Evolutionary conservation across 2,888 invertebrate genomes (phyloP).

Genomic region (Drosophila limbata): DNA sequence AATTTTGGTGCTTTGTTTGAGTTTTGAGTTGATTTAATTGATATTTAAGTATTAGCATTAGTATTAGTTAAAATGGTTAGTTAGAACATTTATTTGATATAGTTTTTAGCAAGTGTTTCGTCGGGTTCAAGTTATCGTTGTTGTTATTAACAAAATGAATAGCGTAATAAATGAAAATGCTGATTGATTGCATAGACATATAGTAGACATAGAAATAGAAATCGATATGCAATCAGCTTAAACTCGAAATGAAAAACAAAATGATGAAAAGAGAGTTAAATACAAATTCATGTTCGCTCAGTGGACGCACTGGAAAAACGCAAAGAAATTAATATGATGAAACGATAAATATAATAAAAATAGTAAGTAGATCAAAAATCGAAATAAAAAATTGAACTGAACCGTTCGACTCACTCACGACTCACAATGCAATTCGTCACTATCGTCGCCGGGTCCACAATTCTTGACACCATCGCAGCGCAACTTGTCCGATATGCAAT

Average conservation of each 20-base stretch:
- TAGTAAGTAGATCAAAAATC: conserved; percentile 59
- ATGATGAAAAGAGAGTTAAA: background rate
- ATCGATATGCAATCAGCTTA: conserved; percentile 29
- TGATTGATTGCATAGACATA: conserved; percentile 24
- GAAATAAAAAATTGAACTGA: conserved; percentile 85
- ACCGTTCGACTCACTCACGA: conserved; percentile 87
- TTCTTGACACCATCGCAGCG: conserved; percentile 93
- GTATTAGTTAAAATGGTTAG: conserved; percentile 38
- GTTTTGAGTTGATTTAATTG: conserved; percentile 34
- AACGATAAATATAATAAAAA: conserved; percentile 39
- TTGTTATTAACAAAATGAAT: conserved; percentile 60
- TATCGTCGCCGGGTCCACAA: conserved; percentile 88
- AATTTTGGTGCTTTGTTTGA: conserved; percentile 52
- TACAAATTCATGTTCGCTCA: conserved; percentile 44
- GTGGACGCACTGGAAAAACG: conserved; percentile 60
- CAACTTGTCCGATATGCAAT: conserved; percentile 92
- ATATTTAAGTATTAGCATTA: conserved; percentile 39
- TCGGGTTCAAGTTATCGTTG: conserved; percentile 85
- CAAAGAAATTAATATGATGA: conserved; percentile 44
- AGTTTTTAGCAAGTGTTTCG: conserved; percentile 84
- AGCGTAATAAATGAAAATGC: conserved; percentile 42
- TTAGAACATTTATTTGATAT: conserved; percentile 52
- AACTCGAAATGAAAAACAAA: conserved; percentile 27
- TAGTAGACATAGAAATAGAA: background rate
- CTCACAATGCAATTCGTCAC: conserved; percentile 86